Evolutionary conservation across 2,113 vertebrate genomes (phyloP).

Genomic region (Oenanthe oenanthe): DNA sequence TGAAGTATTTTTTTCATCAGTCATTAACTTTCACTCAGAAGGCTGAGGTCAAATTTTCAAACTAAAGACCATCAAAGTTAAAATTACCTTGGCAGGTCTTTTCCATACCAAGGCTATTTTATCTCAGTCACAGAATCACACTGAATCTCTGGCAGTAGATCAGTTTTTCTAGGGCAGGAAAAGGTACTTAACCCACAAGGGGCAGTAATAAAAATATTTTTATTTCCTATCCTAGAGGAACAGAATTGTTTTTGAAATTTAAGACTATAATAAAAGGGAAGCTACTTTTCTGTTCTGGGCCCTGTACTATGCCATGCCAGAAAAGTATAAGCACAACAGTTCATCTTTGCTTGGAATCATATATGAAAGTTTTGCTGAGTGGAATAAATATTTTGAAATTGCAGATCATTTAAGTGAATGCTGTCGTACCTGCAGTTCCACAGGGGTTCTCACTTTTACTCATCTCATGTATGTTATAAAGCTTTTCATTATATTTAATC

Average conservation of each 20-base stretch:
- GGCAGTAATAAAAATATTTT: neutral
- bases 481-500: neutral
- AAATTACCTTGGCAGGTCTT: neutral
- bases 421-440: neutral
- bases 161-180: neutral
- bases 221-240: neutral
- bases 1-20: neutral
- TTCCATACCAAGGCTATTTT: neutral
- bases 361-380: neutral
- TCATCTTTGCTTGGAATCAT: neutral
- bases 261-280: neutral
- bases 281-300: neutral
- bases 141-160: neutral
- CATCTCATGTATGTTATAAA: rapidly evolving
- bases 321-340: neutral
- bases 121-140: neutral
- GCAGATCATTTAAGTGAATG: neutral
- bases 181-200: neutral
- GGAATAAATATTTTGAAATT: neutral
- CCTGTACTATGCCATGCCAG: neutral
- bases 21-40: neutral
- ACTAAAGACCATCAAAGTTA: neutral
- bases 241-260: neutral
- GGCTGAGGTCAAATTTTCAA: neutral
- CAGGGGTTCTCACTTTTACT: neutral